Evolutionary conservation across 2,888 invertebrate species (phyloP), one percentile per base, ranked within the genome.

Genomic region (Thysanoteuthis rhombus): DNA sequence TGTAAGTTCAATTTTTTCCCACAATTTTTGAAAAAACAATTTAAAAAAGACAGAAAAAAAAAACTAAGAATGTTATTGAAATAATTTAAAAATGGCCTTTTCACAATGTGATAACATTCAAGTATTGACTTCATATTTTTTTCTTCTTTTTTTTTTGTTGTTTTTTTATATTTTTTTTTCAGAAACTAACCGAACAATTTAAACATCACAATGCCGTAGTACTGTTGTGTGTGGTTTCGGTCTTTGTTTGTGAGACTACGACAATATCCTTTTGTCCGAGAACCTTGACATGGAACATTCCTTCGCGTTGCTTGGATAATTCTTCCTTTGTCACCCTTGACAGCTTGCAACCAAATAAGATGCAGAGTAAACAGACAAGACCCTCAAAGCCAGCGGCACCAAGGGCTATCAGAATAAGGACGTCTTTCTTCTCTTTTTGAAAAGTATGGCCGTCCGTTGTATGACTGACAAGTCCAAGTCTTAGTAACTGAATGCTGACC

Each of bases 401-500:
- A 52, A 97, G 95, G 6, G 97, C 97, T 12, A 97, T 95, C 47
- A 97, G 95, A 91, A 97, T 96, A 40, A 97, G 95, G 10, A 95
- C 95, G 95, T 97, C 97, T 95, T 97, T 96, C 58, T 96, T 95
- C 94, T 97, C 97, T 95, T 97, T 97, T 95, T 97, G 96, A 94
- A 96, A 97, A 25, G 97, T 97, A 93, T 97, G 95, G 38, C 97
- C 97, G 94, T 97, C 97, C 2, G 97, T 97, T 32, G 97, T 97
- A 94, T 97, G 97, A 94, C 97, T 97, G 47, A 97, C 97, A 91
- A 97, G 95, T 10, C 97, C 97, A n/a, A 97, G 96, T n/a, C 97
- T 95, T 93, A 97, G 95, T 92, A 97, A 96, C 95, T 97, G 97
- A 92, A 97, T 97, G 95, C 97, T 97, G 93, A 97, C 97, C 42